Base-by-base conservation (phyloP, 1,140 invertebrate species). In the Calliphora vicina region DNA sequence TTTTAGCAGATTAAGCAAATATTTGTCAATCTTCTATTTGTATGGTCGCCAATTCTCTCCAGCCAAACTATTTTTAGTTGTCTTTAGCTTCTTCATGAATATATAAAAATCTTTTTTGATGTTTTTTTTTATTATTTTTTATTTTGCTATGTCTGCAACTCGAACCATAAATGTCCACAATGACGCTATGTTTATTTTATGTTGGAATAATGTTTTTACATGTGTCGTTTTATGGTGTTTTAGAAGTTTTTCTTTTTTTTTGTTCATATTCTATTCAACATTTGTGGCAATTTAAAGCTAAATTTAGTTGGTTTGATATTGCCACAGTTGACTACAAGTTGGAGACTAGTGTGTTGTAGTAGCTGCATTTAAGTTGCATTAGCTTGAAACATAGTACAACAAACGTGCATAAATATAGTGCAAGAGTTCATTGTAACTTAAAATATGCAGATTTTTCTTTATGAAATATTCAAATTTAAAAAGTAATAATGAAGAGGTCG, bases 401-500 rank as follows among this genome's bases (percentile, higher is more conserved):
- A n/a, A n/a, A n/a, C n/a, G n/a, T 23, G 26, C 13, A 12, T 74
- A 74, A 74, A 74, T 20, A 26, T 74, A 74, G 72, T 29, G 26
- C 72, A 74, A 74, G 29, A 74, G 72, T 74, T 74, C 72, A 74
- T 74, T 74, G 72, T 74, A 74, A 74, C 27, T 72, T 72, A 23
- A 26, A 26, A 50, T 13, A 50, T 50, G 45, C 45, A 50, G 15
- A 13, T 50, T 50, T 35, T 35, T n/a, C n/a, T n/a, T n/a, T n/a
- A n/a, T n/a, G n/a, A n/a, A n/a, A n/a, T n/a, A 35, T 35, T 35
- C 8, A 35, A 35, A 35, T 8, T 35, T 4, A 35, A 35, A 2
- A 35, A 35, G 45, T 17, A 17, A 50, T 17, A 50, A 50, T 50
- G 1, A 50, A 50, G 45, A 50, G 15, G 45, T 50, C 12, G 10